phyloP scores from a whole-genome alignment of 2,113 vertebrate species.

The Vanacampus margaritifer region DNA sequence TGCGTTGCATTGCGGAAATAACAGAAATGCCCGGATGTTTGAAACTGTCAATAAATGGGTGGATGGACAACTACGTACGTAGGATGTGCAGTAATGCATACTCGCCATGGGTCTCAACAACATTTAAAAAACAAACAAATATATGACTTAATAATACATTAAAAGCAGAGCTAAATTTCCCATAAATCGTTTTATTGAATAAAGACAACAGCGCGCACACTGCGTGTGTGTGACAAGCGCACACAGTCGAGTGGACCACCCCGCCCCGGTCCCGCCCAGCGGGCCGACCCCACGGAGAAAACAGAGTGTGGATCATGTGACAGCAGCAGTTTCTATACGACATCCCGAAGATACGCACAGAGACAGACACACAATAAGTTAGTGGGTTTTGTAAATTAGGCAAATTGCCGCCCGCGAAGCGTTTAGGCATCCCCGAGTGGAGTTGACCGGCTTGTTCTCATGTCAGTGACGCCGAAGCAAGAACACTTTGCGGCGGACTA shows the following conservation, averaged over 20 bases:
- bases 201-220: not conserved
- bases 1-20: no score
- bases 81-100: not conserved
- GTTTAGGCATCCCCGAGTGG: not conserved
- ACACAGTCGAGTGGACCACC: slow-evolving; percentile 26
- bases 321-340: slow-evolving; percentile 25
- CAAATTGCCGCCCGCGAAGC: not conserved
- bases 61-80: no score
- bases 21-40: no score
- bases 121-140: no score
- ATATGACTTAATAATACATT: no score
- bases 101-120: not conserved
- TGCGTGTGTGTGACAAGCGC: no score
- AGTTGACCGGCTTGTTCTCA: not conserved
- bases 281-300: slow-evolving; percentile 50
- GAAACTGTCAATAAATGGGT: no score
- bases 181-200: not conserved
- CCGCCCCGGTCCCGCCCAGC: slow-evolving; percentile 60
- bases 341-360: not conserved
- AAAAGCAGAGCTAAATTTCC: no score
- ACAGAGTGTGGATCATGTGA: slow-evolving; percentile 63
- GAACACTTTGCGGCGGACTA: not conserved
- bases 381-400: not conserved
- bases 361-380: not conserved
- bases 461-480: not conserved